Evolutionary conservation across 2,797 vertebrate genomes (phyloP).

Genomic region (Lerista edwardsae): DNA sequence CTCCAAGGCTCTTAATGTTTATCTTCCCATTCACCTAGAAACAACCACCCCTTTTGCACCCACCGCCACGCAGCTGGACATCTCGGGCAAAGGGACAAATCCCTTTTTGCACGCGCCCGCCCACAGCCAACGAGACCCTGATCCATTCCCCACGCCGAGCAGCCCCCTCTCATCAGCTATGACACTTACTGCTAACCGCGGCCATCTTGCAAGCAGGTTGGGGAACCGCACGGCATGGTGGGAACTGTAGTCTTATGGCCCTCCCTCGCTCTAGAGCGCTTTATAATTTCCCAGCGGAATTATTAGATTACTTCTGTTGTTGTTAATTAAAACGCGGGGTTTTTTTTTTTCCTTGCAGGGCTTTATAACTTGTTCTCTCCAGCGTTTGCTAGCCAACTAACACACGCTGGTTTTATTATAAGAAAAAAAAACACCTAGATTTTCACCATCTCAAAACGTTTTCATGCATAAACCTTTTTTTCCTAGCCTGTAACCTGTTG

Average conservation of each 20-base stretch:
- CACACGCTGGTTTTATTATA: neutral
- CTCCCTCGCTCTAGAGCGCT: neutral
- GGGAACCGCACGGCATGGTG: neutral
- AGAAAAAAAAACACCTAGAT: neutral
- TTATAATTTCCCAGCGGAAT: too few relatives aligned
- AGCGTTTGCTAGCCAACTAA: neutral
- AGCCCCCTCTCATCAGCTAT: neutral
- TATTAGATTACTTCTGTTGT: too few relatives aligned
- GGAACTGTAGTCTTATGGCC: slow-evolving; percentile 20
- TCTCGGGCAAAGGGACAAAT: neutral
- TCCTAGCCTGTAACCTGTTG: neutral
- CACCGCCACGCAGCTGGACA: neutral
- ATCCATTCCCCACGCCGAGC: too few relatives aligned
- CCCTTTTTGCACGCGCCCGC: neutral
- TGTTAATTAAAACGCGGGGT: too few relatives aligned
- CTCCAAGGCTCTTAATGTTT: neutral
- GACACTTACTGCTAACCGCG: neutral
- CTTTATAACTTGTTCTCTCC: too few relatives aligned
- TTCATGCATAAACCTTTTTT: neutral
- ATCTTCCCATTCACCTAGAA: neutral
- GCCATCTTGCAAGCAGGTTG: neutral
- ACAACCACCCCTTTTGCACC: neutral
- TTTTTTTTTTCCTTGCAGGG: neutral
- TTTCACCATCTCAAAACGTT: neutral
- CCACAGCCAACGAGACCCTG: neutral